Evolutionary conservation across 23 tunicate species (phyloP).

Genomic region (Phallusia fumigata): DNA sequence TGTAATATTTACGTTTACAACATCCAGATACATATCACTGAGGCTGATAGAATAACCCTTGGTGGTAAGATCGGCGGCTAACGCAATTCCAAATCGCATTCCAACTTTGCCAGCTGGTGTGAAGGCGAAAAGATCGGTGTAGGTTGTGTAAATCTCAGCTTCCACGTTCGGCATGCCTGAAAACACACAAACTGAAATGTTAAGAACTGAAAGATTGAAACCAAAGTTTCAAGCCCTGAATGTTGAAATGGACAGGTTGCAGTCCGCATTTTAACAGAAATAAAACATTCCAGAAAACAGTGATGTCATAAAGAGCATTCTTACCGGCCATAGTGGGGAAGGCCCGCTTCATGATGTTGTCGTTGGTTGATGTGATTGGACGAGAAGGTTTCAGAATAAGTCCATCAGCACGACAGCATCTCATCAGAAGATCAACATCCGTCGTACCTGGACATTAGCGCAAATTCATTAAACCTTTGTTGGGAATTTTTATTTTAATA

Average conservation of each 20-base stretch:
- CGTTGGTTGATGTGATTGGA: slow-evolving; percentile 67
- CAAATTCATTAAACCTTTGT: neutral
- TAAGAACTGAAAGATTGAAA: too few species aligned
- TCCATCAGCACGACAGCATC: slow-evolving; percentile 79
- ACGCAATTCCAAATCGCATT: slow-evolving; percentile 56
- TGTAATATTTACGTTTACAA: slow-evolving; percentile 41
- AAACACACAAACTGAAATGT: too few species aligned
- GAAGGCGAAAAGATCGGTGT: slow-evolving; percentile 35
- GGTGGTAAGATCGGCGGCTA: slow-evolving; percentile 52
- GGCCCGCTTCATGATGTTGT: slow-evolving; percentile 61
- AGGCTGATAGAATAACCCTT: slow-evolving; percentile 26
- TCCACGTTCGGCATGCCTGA: slow-evolving; percentile 63
- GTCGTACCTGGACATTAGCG: slow-evolving; percentile 45
- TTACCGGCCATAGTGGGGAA: slow-evolving; percentile 34
- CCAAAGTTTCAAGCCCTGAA: too few species aligned
- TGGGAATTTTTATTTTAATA: neutral
- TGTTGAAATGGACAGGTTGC: too few species aligned
- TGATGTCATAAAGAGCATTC: neutral
- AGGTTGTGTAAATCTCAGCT: slow-evolving; percentile 76
- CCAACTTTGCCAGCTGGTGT: neutral
- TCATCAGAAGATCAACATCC: slow-evolving; percentile 36
- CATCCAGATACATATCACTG: slow-evolving; percentile 44
- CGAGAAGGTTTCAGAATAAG: slow-evolving; percentile 80
- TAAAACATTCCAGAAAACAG: neutral
- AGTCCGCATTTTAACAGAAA: neutral